Evolutionary conservation across 2,888 invertebrate species (phyloP).

Genomic region (Pediacus dermestoides): DNA sequence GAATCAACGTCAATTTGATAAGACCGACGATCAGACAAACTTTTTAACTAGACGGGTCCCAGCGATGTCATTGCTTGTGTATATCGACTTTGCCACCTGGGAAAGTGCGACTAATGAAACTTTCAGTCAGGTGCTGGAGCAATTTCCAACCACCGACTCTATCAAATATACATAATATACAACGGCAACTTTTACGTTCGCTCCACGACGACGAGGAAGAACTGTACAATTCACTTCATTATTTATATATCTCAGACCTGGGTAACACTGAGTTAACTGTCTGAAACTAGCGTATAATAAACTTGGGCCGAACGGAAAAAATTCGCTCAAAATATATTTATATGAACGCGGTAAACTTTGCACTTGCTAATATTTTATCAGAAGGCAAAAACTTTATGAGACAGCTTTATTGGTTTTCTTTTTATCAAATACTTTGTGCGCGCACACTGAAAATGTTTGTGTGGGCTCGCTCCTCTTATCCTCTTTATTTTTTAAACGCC

Average conservation of each 20-base stretch:
- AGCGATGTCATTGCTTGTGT: slow-evolving; percentile 17
- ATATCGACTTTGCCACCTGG: slow-evolving; percentile 26
- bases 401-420: slow-evolving; percentile 19
- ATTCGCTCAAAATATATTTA: slow-evolving; percentile 6
- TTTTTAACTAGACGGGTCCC: slow-evolving; percentile 29
- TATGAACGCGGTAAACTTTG: slow-evolving; percentile 5
- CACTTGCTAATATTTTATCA: slow-evolving; percentile 16
- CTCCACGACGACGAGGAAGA: slow-evolving; percentile 6
- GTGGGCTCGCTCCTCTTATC: no score
- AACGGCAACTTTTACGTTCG: slow-evolving; percentile 19
- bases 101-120: slow-evolving; percentile 32
- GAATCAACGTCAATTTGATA: slow-evolving; percentile 27
- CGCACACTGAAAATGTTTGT: no score
- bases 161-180: slow-evolving; percentile 32
- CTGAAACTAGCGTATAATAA: slow-evolving; percentile 12
- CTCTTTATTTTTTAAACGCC: no score
- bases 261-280: slow-evolving; percentile 9
- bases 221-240: slow-evolving; percentile 5
- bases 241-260: slow-evolving; percentile 6
- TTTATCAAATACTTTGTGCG: slow-evolving; percentile 3
- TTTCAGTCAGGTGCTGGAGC: slow-evolving; percentile 28
- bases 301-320: background rate
- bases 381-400: slow-evolving; percentile 17
- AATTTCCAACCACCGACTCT: slow-evolving; percentile 25
- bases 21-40: slow-evolving; percentile 33